These are phyloP conservation scores for Poliocrania exsul DNA, from an alignment of 2,797 vertebrate genomes.

Conservation along the genomic window DNA sequence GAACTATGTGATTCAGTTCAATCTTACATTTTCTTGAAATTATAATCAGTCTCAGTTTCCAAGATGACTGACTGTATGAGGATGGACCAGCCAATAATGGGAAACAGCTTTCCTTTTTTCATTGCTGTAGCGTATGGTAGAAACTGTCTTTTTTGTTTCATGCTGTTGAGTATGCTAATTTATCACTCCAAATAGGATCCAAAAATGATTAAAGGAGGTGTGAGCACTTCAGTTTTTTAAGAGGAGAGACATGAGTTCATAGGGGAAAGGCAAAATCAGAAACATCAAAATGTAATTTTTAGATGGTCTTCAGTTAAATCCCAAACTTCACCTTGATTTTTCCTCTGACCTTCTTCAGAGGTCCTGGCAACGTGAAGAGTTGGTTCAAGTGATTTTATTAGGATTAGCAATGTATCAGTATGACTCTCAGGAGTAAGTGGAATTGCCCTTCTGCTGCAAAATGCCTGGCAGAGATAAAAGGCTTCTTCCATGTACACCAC, in stretches of 20 bases:
- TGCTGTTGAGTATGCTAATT: conserved; percentile 8
- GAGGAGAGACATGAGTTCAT: not conserved
- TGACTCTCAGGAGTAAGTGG: not conserved
- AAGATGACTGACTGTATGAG: conserved; percentile 10
- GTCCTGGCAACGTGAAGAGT: not conserved
- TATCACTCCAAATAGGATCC: conserved; percentile 7
- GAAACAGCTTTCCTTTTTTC: conserved; percentile 59
- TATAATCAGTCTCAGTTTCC: conserved; percentile 41
- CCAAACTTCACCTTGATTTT: not conserved
- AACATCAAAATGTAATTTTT: not conserved
- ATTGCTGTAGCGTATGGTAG: conserved; percentile 40
- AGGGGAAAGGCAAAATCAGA: not conserved
- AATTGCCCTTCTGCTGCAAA: conserved; percentile 1
- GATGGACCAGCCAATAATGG: conserved; percentile 56
- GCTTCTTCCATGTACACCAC: not conserved
- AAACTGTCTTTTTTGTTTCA: conserved; percentile 20
- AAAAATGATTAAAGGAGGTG: conserved; percentile 27
- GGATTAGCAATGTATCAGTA: not conserved
- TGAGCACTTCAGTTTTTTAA: not conserved
- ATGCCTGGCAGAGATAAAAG: not conserved
- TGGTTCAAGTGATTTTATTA: not conserved
- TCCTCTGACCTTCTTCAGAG: not conserved
- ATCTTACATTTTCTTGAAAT: conserved; percentile 55
- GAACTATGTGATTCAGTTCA: conserved; percentile 4
- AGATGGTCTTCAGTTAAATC: not conserved